phyloP scores from a whole-genome alignment of 2,797 vertebrate species.

The Nothura maculosa region DNA sequence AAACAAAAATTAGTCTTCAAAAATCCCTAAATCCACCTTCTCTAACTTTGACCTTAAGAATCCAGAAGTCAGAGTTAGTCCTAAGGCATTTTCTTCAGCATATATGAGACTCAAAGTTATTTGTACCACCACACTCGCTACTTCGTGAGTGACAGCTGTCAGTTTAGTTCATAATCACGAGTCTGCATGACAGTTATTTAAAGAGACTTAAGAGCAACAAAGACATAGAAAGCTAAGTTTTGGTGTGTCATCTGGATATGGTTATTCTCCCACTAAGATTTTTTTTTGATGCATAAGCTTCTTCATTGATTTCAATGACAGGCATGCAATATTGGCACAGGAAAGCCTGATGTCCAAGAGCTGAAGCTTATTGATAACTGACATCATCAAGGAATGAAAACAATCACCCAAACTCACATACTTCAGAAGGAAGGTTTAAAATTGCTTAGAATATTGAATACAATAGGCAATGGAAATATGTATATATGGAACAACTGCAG shows the following conservation, averaged over 20 bases:
- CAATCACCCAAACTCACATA: not conserved
- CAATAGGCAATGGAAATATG: not conserved
- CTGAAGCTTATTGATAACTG: not conserved
- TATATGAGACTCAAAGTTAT: not conserved
- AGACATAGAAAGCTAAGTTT: not conserved
- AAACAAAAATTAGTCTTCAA: not conserved
- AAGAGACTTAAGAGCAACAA: not conserved
- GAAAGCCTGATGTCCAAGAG: too few relatives aligned
- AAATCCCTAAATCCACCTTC: not conserved
- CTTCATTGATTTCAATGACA: not conserved
- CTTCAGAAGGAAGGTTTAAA: not conserved
- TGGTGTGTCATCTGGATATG: not conserved
- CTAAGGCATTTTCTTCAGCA: not conserved
- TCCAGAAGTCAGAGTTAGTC: not conserved
- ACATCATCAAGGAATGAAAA: not conserved
- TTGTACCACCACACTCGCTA: not conserved
- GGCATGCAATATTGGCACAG: not conserved
- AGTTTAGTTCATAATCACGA: not conserved
- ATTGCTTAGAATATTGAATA: not conserved
- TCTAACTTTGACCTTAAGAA: not conserved
- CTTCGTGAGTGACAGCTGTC: constrained; percentile 9
- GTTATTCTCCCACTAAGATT: not conserved
- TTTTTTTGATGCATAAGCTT: not conserved
- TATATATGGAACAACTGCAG: not conserved
- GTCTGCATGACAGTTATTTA: not conserved